Base-by-base conservation (phyloP, 2,888 invertebrate genomes). In the Dysmachus trigonus region DNA sequence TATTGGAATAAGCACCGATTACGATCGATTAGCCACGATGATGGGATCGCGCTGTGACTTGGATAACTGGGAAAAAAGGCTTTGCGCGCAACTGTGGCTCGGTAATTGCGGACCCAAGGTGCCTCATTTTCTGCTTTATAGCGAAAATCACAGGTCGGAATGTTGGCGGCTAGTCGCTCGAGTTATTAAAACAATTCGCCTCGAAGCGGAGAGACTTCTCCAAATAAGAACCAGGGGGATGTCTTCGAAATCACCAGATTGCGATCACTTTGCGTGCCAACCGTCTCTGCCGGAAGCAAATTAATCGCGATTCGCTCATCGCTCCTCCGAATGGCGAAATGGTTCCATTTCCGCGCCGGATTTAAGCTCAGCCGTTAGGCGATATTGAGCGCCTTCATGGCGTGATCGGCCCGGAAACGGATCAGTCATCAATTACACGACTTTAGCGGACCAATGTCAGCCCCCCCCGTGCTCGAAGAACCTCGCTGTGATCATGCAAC, bases 11-110 rank as follows among this genome's bases (percentile, higher is more conserved):
- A 41, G 47, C 31, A 22, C 30, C 77, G 47, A 77, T 77, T 77
- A 77, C 77, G 41, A 77, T 77, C 77, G 77, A 77, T 77, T 77
- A 77, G 77, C 41, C 13, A 77, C 51, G 77, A 77, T 22, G 77
- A 77, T 22, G 51, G 47, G 38, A 77, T 77, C 47, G 47, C 41
- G 30, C 30, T 10, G 6, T 27, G 51, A 30, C 27, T 77, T 47
- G 30, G 30, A 7, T 41, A 47, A 8, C 27, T 13, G 27, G 77
- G 41, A 41, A 77, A 47, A 77, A 41, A 53, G 10, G 22, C 53
- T n/a, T n/a, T n/a, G n/a, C n/a, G 22, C 22, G 53, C 22, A 53
- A 53, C 53, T 53, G 53, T 22, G 53, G 22, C 62, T 62, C 27
- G 1, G 62, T 62, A 62, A 62, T 62, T 22, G 62, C 22, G 62